Evolutionary conservation across 2,888 invertebrate species (phyloP).

Genomic region (Drosophila histrio): DNA sequence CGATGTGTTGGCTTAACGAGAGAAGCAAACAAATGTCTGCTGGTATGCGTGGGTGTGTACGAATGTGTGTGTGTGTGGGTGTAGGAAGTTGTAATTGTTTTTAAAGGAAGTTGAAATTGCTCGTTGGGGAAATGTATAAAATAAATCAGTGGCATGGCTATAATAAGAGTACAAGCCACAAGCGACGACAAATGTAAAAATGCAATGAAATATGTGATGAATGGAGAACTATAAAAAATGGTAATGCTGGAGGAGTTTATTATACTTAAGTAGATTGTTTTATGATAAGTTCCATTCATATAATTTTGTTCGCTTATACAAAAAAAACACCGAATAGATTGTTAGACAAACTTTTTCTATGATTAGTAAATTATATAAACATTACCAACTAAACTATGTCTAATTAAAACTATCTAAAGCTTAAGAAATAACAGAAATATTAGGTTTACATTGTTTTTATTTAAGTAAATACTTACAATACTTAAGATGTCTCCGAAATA

Average conservation of each 20-base stretch:
- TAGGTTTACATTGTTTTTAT: no score
- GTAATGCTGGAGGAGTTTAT: not conserved
- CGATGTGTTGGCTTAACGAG: conserved; percentile 80
- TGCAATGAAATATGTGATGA: conserved; percentile 18
- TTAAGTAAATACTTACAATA: no score
- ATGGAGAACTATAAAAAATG: conserved; percentile 12
- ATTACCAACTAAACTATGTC: no score
- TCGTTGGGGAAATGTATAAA: conserved; percentile 77
- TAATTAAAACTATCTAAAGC: no score
- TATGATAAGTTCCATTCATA: not conserved
- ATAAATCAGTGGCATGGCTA: conserved; percentile 56
- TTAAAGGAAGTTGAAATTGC: conserved; percentile 76
- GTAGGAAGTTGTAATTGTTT: conserved; percentile 77
- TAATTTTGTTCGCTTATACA: not conserved
- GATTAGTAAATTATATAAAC: not conserved
- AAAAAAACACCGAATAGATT: not conserved
- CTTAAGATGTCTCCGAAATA: no score
- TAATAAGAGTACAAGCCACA: conserved; percentile 20
- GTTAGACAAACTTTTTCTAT: not conserved
- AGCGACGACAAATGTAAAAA: conserved; percentile 15
- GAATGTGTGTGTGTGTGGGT: conserved; percentile 25
- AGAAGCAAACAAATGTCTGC: conserved; percentile 33
- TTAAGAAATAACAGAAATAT: not conserved
- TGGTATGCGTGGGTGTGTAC: conserved; percentile 6
- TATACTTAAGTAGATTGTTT: not conserved